Evolutionary conservation across 2,113 vertebrate genomes (phyloP).

Genomic region (Salvelinus fontinalis): DNA sequence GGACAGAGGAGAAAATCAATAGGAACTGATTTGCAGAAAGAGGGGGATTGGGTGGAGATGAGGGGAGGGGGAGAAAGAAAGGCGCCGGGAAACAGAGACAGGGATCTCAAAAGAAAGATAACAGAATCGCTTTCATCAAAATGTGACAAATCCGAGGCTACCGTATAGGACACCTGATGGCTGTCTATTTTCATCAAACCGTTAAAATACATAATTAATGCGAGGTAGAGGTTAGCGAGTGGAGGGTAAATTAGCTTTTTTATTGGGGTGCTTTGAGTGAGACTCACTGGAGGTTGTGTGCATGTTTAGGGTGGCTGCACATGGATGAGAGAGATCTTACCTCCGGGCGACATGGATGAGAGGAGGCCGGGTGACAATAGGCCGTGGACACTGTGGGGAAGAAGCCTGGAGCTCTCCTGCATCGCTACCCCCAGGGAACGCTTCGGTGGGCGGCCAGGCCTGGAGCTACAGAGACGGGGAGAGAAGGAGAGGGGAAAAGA

Average conservation of each 20-base stretch:
- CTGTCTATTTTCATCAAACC: background rate
- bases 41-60: constrained; percentile 34
- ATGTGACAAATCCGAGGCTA: background rate
- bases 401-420: constrained; percentile 81
- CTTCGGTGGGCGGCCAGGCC: constrained; percentile 91
- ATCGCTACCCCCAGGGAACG: constrained; percentile 83
- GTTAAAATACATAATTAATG: background rate
- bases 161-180: background rate
- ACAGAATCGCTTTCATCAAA: background rate
- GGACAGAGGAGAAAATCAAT: constrained; percentile 79
- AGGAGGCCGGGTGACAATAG: constrained; percentile 86
- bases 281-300: background rate
- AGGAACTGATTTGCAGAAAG: constrained; percentile 76
- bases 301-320: background rate
- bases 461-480: constrained; percentile 76
- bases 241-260: background rate
- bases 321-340: background rate
- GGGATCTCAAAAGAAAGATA: background rate
- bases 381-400: constrained; percentile 83
- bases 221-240: too few relatives aligned
- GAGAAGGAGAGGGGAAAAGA: constrained; percentile 9
- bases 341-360: constrained; percentile 46
- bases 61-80: constrained; percentile 1
- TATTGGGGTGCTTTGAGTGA: background rate
- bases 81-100: constrained; percentile 10